A percentile compares a stretch with the other conserved stretches of the same genome.
These are phyloP conservation scores for Xiphophorus maculatus DNA, from an alignment of 2,113 vertebrate species.

Conservation along the genomic window DNA sequence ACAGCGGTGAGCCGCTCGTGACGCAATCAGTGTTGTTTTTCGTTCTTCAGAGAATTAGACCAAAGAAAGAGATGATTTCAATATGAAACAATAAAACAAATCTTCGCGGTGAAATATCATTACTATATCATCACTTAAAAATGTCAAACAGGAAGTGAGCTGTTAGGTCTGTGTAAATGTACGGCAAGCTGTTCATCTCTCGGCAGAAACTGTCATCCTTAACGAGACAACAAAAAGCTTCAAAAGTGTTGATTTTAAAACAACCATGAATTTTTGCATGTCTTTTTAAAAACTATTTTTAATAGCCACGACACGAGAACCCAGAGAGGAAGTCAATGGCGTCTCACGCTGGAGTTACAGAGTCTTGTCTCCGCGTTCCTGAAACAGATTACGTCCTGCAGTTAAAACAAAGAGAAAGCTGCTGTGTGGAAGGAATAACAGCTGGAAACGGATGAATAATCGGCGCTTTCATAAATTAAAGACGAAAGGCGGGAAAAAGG, in stretches of 20 bases:
- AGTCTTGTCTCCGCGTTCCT: slow-evolving; percentile 39
- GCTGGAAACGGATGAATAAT: slow-evolving; percentile 59
- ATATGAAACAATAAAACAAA: slow-evolving; percentile 29
- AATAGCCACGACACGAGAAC: accelerated
- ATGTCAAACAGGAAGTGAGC: slow-evolving; percentile 16
- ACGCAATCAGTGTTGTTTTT: slow-evolving; percentile 29
- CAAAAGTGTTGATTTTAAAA: background rate
- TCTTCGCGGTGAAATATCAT: slow-evolving; percentile 6
- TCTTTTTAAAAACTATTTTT: background rate
- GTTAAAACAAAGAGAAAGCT: slow-evolving; percentile 24
- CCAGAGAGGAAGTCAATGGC: background rate
- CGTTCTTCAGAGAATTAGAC: slow-evolving; percentile 21
- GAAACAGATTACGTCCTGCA: slow-evolving; percentile 45
- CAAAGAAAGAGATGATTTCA: slow-evolving; percentile 45
- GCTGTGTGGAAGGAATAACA: background rate
- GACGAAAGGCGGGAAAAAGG: slow-evolving; percentile 60
- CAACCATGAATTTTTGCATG: background rate
- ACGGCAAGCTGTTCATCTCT: no score
- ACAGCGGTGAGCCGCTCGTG: slow-evolving; percentile 19
- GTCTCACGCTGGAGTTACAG: background rate
- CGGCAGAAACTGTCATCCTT: background rate
- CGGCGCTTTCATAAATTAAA: slow-evolving; percentile 58
- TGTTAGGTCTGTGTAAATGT: background rate
- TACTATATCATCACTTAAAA: slow-evolving; percentile 4
- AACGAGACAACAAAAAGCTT: background rate